Percentiles rank a stretch among this genome's conserved stretches.
Evolutionary conservation across 2,888 invertebrate genomes (phyloP).

Genomic region (Lasioglossum lativentre): DNA sequence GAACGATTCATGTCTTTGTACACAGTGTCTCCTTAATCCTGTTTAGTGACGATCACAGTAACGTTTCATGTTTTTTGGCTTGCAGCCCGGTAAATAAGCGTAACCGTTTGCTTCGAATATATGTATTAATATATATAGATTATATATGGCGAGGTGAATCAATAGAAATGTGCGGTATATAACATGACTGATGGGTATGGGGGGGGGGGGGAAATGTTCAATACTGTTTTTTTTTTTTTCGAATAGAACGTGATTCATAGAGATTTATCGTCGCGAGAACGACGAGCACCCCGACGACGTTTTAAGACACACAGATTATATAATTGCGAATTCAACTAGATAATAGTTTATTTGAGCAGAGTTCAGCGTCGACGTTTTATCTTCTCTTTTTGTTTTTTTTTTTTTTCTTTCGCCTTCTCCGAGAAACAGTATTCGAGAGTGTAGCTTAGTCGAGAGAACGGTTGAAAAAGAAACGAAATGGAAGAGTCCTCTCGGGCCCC

Average conservation of each 20-base stretch:
- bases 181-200: neutral
- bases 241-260: neutral
- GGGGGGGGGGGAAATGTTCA: neutral
- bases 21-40: constrained; percentile 10
- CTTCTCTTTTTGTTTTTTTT: neutral
- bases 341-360: neutral
- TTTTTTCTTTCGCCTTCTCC: neutral
- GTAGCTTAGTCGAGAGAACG: constrained; percentile 1
- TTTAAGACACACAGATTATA: neutral
- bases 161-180: neutral
- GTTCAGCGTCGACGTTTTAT: constrained; percentile 1
- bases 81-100: constrained; percentile 37
- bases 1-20: constrained; percentile 1
- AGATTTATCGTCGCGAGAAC: constrained; percentile 4
- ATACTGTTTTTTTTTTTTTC: neutral
- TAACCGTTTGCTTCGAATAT: constrained; percentile 10
- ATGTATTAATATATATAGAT: neutral
- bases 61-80: constrained; percentile 28
- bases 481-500: neutral
- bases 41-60: constrained; percentile 6
- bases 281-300: neutral
- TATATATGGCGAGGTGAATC: constrained; percentile 9
- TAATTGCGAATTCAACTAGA: neutral
- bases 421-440: neutral
- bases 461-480: neutral